A percentile compares a stretch with the other conserved stretches of the same genome.
Conservation (phyloP, 2,888 invertebrate species). For the Thera obeliscata region DNA sequence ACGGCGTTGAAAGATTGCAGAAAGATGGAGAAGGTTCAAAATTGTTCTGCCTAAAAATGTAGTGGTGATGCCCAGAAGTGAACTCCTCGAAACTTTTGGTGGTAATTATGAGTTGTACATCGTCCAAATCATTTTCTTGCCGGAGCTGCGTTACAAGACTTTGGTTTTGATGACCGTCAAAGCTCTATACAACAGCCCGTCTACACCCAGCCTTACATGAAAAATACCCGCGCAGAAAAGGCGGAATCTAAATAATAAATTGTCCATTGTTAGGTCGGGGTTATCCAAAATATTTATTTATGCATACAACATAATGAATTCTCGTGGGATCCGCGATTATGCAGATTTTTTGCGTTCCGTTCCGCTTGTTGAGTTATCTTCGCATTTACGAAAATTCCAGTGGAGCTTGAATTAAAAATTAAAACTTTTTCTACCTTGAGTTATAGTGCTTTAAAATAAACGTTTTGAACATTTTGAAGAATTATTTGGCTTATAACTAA, state of each 20-base stretch:
- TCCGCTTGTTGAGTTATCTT: slow-evolving; percentile 47
- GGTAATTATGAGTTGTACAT: too few relatives aligned
- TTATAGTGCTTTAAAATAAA: slow-evolving; percentile 18
- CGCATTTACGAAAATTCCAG: slow-evolving; percentile 46
- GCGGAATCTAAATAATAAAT: slow-evolving; percentile 81
- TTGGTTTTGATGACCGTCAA: not conserved
- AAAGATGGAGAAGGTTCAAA: too few relatives aligned
- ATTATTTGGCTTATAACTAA: not conserved
- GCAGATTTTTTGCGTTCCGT: slow-evolving; percentile 61
- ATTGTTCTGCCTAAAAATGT: too few relatives aligned
- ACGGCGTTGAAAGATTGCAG: too few relatives aligned
- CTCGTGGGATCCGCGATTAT: slow-evolving; percentile 66
- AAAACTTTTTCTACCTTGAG: slow-evolving; percentile 22
- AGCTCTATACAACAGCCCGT: not conserved
- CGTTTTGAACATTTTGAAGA: slow-evolving; percentile 4
- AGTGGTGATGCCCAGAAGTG: too few relatives aligned
- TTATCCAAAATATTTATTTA: slow-evolving; percentile 76
- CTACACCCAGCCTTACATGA: slow-evolving; percentile 52
- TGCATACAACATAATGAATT: slow-evolving; percentile 79
- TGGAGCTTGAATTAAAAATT: slow-evolving; percentile 22
- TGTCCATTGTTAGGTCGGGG: slow-evolving; percentile 74
- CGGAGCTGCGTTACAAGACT: not conserved
- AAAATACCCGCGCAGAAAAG: slow-evolving; percentile 64
- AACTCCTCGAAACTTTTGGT: too few relatives aligned
- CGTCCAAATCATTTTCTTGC: not conserved